Percentiles rank a stretch among this genome's conserved stretches.
These are phyloP conservation scores for Trissolcus japonicus DNA, from an alignment of 2,888 invertebrate genomes.

Conservation along the genomic window DNA sequence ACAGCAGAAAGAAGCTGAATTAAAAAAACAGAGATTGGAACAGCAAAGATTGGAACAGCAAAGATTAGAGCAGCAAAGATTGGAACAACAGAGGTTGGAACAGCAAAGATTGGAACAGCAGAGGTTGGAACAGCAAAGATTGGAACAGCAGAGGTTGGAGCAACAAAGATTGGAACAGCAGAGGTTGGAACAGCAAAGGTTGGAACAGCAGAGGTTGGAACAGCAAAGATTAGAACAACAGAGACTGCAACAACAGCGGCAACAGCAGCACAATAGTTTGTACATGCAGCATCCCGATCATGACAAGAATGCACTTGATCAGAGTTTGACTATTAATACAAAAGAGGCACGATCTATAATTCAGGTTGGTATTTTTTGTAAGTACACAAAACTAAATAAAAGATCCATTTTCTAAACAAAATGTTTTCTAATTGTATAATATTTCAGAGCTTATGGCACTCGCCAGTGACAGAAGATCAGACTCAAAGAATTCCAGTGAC, in stretches of 20 bases:
- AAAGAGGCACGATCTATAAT: constrained; percentile 83
- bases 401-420: not conserved
- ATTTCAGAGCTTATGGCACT: constrained; percentile 75
- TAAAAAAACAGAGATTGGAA: constrained; percentile 29
- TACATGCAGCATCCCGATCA: constrained; percentile 65
- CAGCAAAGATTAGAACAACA: constrained; percentile 69
- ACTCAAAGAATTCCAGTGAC: constrained; percentile 45
- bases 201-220: constrained; percentile 62
- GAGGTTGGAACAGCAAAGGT: constrained; percentile 56
- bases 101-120: constrained; percentile 63
- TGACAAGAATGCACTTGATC: constrained; percentile 77
- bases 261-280: constrained; percentile 67
- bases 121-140: constrained; percentile 54
- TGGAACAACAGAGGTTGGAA: constrained; percentile 61
- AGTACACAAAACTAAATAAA: too few species aligned
- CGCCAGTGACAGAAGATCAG: constrained; percentile 49
- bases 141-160: constrained; percentile 22
- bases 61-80: constrained; percentile 61
- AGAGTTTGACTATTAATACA: constrained; percentile 83
- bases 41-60: constrained; percentile 50
- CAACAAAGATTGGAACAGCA: constrained; percentile 54
- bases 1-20: constrained; percentile 33
- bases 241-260: constrained; percentile 65
- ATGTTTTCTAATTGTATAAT: constrained; percentile 68
- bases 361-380: constrained; percentile 72